Evolutionary conservation across 2,888 invertebrate genomes (phyloP), one percentile per base, ranked within the genome.

Genomic region (Phortica magna): DNA sequence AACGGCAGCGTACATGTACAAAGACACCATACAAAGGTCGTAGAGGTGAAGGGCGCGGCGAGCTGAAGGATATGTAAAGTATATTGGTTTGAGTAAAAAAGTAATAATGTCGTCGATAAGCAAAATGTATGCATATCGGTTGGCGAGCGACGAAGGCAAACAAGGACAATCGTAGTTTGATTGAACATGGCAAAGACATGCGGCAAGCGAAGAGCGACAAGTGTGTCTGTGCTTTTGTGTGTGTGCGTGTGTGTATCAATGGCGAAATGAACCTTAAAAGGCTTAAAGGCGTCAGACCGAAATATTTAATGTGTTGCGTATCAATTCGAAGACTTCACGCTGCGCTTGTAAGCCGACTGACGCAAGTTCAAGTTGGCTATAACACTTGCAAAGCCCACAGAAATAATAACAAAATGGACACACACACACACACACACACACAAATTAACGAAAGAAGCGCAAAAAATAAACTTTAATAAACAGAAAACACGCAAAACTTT

Each of bases 401-500:
- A 31, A 31, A 31, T 31, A 31, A 31, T 31, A 31, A 48, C 9
- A 48, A 48, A 14, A 48, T 48, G 14, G 48, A 48, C 48, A 48
- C 48, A 48, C 48, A 48, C 48, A 12, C 48, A 48, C 14, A 14
- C 1, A 14, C 9, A 48, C 9, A 48, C 3, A 1, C 14, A 14
- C 48, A 7, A 61, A 22, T 17, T 4, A 61, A 61, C 7, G 22
- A 61, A 61, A 19, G 31, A 22, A 22, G 19, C 78, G 82, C 79
- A 17, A 41, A 79, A 78, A 78, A 80, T 77, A 61, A 77, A 85
- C 83, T 87, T 85, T 85, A 84, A 83, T 88, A 85, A 85, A 87
- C 88, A 81, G 78, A 80, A 85, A 79, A 80, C 83, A 80, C 83
- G 80, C 77, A 79, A 78, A 81, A 84, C 75, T 77, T 79, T 75